Percentiles rank a stretch among this genome's conserved stretches.
phyloP scores from a whole-genome alignment of 2,113 vertebrate genomes.

The Callorhinus ursinus region DNA sequence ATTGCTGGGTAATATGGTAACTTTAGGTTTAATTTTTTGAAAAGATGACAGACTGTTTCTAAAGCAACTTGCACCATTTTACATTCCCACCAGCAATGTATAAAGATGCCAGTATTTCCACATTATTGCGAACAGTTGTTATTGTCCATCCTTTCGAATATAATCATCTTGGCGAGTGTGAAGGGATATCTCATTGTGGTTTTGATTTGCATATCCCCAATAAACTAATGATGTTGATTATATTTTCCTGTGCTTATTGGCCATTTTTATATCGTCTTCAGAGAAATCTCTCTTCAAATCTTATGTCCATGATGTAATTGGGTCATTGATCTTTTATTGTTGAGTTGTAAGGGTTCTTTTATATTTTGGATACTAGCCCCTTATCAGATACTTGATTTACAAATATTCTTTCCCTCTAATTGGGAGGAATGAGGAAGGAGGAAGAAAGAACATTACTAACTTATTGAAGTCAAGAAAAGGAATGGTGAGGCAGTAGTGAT shows the following conservation, averaged over 20 bases:
- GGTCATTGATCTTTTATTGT: not conserved
- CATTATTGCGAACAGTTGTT: not conserved
- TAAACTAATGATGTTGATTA: not conserved
- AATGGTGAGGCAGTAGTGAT: not conserved
- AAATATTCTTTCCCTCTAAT: not conserved
- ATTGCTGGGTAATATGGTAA: not conserved
- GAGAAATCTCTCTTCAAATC: not conserved
- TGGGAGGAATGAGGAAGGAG: not conserved
- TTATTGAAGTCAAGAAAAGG: not conserved
- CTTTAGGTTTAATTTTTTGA: not conserved
- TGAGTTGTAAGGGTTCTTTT: not conserved
- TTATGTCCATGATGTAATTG: not conserved
- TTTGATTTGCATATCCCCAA: not conserved
- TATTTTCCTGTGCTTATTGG: not conserved
- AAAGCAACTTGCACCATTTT: not conserved
- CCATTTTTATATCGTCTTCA: not conserved
- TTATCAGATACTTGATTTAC: not conserved
- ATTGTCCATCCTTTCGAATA: not conserved
- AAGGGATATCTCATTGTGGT: not conserved
- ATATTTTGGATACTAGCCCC: not conserved
- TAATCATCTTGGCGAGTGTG: not conserved
- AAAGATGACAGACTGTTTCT: not conserved
- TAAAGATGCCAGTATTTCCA: not conserved
- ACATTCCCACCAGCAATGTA: not conserved
- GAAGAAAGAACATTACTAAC: not conserved